Conservation (phyloP, 1,140 invertebrate species). For the Spodoptera litura region DNA sequence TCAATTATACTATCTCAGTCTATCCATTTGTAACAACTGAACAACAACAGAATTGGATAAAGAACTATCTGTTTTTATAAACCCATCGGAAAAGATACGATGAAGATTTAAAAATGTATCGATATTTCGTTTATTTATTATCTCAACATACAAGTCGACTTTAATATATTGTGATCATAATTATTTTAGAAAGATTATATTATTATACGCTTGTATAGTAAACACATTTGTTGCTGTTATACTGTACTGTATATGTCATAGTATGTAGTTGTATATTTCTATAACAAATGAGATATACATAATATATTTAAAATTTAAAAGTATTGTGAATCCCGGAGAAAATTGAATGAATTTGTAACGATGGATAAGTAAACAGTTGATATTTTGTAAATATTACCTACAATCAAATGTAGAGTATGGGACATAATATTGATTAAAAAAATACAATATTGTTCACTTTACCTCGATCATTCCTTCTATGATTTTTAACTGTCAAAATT, state of each 20-base stretch:
- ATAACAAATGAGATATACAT: constrained; percentile 24
- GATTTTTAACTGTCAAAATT: too few species aligned
- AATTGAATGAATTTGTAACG: not conserved
- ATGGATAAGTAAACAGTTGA: too few species aligned
- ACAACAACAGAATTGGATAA: too few species aligned
- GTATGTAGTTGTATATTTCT: constrained; percentile 40
- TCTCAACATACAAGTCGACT: constrained; percentile 9
- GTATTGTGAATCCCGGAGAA: not conserved
- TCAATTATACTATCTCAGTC: too few species aligned
- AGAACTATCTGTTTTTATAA: too few species aligned
- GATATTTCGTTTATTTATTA: too few species aligned
- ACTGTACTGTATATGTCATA: constrained; percentile 41
- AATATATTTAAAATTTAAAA: not conserved
- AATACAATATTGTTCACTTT: not conserved
- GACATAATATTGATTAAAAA: too few species aligned
- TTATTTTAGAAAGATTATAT: constrained; percentile 54
- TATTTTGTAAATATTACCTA: too few species aligned
- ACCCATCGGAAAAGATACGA: too few species aligned
- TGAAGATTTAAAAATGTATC: too few species aligned
- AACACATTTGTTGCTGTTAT: constrained; percentile 56
- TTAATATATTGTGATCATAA: constrained; percentile 9
- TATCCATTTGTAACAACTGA: too few species aligned
- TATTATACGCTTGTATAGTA: constrained; percentile 58
- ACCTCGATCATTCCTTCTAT: not conserved
- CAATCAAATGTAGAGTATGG: too few species aligned